Evolutionary conservation across 2,113 vertebrate species (phyloP).

Genomic region (Perca schrenkii): DNA sequence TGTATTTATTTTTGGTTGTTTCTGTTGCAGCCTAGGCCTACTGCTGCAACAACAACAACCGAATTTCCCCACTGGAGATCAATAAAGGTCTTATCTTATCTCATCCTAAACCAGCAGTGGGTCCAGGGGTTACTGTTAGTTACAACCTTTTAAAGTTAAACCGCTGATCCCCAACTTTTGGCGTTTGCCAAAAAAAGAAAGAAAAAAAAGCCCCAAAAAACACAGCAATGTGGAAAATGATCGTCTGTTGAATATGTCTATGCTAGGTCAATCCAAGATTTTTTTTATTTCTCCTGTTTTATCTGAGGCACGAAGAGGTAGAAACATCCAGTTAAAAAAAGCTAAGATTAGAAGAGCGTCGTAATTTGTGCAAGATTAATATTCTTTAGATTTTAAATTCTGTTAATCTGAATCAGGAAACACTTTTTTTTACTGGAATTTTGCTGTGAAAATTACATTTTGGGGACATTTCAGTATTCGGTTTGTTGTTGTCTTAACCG

Average conservation of each 20-base stretch:
- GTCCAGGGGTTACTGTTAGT: not conserved
- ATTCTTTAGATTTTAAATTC: not conserved
- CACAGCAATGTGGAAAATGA: not conserved
- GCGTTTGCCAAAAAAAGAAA: too few relatives aligned
- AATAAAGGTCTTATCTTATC: too few relatives aligned
- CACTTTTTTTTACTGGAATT: too few relatives aligned
- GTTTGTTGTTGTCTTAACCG: not conserved
- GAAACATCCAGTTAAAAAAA: not conserved
- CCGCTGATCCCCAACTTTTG: not conserved
- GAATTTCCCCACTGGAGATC: too few relatives aligned
- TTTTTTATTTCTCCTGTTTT: not conserved
- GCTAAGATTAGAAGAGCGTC: not conserved
- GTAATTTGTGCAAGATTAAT: not conserved
- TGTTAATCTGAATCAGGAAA: not conserved
- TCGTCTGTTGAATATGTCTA: not conserved
- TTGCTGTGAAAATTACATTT: not conserved
- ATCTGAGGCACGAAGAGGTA: not conserved
- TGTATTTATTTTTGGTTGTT: too few relatives aligned
- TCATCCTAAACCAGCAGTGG: not conserved
- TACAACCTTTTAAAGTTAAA: not conserved
- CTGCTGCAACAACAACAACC: too few relatives aligned
- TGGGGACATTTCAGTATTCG: rapidly evolving
- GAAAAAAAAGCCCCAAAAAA: not conserved
- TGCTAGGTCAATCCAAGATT: not conserved
- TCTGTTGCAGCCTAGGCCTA: too few relatives aligned